These are phyloP conservation scores for Ramphastos sulfuratus DNA, from an alignment of 2,113 vertebrate species.

Conservation along the genomic window DNA sequence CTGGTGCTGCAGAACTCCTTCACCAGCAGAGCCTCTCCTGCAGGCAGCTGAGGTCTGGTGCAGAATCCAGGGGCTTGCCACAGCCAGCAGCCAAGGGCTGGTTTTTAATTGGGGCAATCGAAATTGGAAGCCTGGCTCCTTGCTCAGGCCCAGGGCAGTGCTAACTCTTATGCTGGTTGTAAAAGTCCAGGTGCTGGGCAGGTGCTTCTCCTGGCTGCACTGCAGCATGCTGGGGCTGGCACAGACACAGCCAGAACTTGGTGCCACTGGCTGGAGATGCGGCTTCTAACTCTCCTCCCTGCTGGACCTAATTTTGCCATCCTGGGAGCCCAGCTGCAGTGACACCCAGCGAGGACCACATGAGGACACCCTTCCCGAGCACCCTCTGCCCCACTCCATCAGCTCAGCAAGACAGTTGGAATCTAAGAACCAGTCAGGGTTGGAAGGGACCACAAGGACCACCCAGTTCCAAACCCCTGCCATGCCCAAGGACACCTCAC, in stretches of 20 bases:
- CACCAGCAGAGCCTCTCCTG: fast-evolving
- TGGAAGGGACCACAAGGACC: too few species aligned
- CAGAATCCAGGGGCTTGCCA: neutral
- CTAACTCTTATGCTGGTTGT: too few species aligned
- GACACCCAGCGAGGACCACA: fast-evolving
- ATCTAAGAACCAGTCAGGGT: too few species aligned
- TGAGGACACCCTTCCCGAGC: fast-evolving
- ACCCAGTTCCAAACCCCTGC: too few species aligned
- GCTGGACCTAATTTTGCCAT: fast-evolving
- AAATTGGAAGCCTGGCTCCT: neutral
- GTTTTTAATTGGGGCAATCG: neutral
- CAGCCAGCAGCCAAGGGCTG: neutral
- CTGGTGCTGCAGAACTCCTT: neutral
- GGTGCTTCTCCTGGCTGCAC: neutral
- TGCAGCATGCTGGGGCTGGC: fast-evolving
- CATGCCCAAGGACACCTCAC: too few species aligned
- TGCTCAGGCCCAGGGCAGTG: fast-evolving
- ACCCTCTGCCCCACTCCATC: neutral
- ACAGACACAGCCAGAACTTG: too few species aligned
- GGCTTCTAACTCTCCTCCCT: fast-evolving
- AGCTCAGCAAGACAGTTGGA: too few species aligned
- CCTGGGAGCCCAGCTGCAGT: neutral
- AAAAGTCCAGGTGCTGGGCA: neutral
- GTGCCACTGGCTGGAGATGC: neutral
- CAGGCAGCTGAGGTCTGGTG: neutral